Conservation (phyloP, 2,888 invertebrate genomes). For the Carpatolechia fugitivella region DNA sequence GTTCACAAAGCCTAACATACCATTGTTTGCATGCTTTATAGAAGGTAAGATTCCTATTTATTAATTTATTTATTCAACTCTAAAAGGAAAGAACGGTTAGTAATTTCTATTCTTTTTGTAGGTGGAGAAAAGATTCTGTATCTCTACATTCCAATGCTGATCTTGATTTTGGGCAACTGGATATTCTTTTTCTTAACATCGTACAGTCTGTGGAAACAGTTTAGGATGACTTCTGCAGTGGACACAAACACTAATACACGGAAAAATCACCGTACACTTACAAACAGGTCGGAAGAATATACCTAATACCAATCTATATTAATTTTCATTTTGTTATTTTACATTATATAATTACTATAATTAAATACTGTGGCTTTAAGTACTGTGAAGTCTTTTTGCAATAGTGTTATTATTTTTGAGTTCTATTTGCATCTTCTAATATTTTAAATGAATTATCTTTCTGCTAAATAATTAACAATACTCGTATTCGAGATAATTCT, state of each 20-base stretch:
- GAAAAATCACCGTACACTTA: conserved; percentile 51
- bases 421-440: no score
- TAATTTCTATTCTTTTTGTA: conserved; percentile 23
- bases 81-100: no score
- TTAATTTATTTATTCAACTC: no score
- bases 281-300: conserved; percentile 40
- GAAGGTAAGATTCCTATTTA: conserved; percentile 41
- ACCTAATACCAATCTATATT: no score
- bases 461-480: no score
- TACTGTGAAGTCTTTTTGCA: no score
- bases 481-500: no score
- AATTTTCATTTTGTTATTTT: no score
- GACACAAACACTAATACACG: conserved; percentile 52
- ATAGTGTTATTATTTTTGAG: no score
- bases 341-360: no score
- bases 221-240: conserved; percentile 49
- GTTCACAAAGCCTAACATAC: conserved; percentile 53
- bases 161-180: conserved; percentile 59
- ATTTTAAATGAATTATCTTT: no score
- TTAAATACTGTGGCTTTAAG: no score
- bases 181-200: conserved; percentile 63
- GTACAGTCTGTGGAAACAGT: conserved; percentile 60
- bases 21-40: conserved; percentile 48
- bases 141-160: conserved; percentile 60
- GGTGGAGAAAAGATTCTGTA: conserved; percentile 56